Conservation (phyloP, 2,888 invertebrate genomes). For the Ptychoptera contaminata region DNA sequence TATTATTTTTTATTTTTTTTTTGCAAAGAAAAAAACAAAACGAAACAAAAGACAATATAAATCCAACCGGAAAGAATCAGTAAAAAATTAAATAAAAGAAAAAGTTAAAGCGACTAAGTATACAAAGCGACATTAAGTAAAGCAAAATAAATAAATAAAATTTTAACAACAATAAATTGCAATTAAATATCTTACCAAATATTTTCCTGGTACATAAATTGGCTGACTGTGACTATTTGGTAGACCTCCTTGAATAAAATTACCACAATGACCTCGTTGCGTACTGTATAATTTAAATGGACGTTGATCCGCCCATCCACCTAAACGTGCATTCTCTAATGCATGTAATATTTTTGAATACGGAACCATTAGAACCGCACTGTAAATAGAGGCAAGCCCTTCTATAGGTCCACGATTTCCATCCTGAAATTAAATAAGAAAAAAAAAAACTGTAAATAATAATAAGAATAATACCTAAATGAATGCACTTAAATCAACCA, state of each 20-base stretch:
- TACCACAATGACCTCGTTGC: constrained; percentile 13
- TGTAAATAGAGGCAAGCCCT: constrained; percentile 63
- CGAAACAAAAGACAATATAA: too few relatives aligned
- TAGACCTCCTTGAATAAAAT: constrained; percentile 33
- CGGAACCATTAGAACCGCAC: constrained; percentile 65
- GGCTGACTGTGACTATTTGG: constrained; percentile 60
- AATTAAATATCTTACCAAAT: constrained; percentile 46
- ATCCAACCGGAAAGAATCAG: too few relatives aligned
- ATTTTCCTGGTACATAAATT: constrained; percentile 71
- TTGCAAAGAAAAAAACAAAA: too few relatives aligned
- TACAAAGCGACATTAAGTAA: too few relatives aligned
- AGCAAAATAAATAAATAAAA: too few relatives aligned
- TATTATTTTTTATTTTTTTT: too few relatives aligned
- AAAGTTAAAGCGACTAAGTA: too few relatives aligned
- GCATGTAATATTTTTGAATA: constrained; percentile 66
- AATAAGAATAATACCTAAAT: too few relatives aligned
- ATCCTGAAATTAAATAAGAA: constrained; percentile 39
- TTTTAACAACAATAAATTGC: too few relatives aligned
- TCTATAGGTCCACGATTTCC: constrained; percentile 65
- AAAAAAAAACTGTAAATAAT: too few relatives aligned
- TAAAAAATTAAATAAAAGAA: too few relatives aligned
- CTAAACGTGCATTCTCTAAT: constrained; percentile 56
- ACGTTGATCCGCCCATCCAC: constrained; percentile 29
- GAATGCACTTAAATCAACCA: too few relatives aligned
- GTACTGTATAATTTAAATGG: constrained; percentile 31